Conservation (phyloP, 2,888 invertebrate genomes). For the Parochlus steinenii region DNA sequence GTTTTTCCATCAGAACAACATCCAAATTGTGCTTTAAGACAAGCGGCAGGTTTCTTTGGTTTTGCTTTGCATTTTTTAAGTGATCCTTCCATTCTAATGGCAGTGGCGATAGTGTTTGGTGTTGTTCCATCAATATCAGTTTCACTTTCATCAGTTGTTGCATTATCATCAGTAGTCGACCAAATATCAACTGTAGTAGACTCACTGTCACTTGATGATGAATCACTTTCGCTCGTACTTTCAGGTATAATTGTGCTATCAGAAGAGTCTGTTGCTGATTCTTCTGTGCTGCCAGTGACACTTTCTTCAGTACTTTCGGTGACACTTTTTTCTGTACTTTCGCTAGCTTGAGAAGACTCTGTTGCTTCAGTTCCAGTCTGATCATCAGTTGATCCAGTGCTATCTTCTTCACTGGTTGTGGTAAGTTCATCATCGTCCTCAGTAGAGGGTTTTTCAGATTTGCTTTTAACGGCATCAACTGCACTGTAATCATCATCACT, state of each 20-base stretch:
- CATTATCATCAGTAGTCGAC: conserved; percentile 24
- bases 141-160: conserved; percentile 22
- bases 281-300: conserved; percentile 13
- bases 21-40: conserved; percentile 50
- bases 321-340: conserved; percentile 8
- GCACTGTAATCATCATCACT: neutral
- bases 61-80: conserved; percentile 39
- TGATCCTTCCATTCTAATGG: conserved; percentile 32
- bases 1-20: conserved; percentile 73
- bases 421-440: conserved; percentile 8
- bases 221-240: neutral
- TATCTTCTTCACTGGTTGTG: conserved; percentile 8
- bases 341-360: conserved; percentile 12
- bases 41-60: conserved; percentile 37
- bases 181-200: conserved; percentile 17
- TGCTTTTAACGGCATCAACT: neutral
- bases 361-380: conserved; percentile 14
- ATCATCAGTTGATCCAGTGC: conserved; percentile 12
- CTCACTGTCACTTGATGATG: conserved; percentile 9
- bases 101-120: conserved; percentile 34
- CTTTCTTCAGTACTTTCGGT: conserved; percentile 8
- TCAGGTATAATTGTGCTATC: conserved; percentile 6
- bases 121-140: conserved; percentile 36
- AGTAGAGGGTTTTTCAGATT: conserved; percentile 1
- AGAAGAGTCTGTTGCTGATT: conserved; percentile 12